A percentile compares a stretch with the other conserved stretches of the same genome.
Evolutionary conservation across 2,888 invertebrate species (phyloP).

Genomic region (Meloe dianella): DNA sequence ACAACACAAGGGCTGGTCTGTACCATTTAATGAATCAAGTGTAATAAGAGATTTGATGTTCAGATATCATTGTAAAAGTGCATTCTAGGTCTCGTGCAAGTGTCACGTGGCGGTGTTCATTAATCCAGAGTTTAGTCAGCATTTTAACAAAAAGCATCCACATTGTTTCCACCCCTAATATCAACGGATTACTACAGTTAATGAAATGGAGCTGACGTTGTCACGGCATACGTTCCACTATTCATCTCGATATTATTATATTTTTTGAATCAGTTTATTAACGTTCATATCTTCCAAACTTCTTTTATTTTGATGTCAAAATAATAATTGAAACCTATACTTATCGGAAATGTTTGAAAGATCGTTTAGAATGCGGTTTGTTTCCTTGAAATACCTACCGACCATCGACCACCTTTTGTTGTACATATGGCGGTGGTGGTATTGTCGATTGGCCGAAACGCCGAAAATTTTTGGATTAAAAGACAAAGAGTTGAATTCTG

Average conservation of each 20-base stretch:
- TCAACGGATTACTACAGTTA: conserved; percentile 52
- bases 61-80: conserved; percentile 42
- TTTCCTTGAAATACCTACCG: not conserved
- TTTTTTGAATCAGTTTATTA: conserved; percentile 28
- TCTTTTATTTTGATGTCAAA: conserved; percentile 18
- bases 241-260: conserved; percentile 26
- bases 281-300: conserved; percentile 29
- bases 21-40: conserved; percentile 39
- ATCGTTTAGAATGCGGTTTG: not conserved
- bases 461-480: conserved; percentile 4
- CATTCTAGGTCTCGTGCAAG: conserved; percentile 37
- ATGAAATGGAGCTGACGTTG: conserved; percentile 49
- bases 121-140: conserved; percentile 51
- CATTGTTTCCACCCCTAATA: conserved; percentile 50
- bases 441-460: not conserved
- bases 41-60: conserved; percentile 38
- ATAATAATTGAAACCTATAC: conserved; percentile 12
- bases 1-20: not conserved
- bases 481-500: conserved; percentile 1
- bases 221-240: conserved; percentile 39
- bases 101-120: conserved; percentile 53
- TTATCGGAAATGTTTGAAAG: not conserved
- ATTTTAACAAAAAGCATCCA: conserved; percentile 45
- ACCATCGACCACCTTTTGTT: not conserved
- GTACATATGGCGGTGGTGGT: not conserved